Evolutionary conservation across 2,113 vertebrate species (phyloP).

Genomic region (Nerophis lumbriciformis): DNA sequence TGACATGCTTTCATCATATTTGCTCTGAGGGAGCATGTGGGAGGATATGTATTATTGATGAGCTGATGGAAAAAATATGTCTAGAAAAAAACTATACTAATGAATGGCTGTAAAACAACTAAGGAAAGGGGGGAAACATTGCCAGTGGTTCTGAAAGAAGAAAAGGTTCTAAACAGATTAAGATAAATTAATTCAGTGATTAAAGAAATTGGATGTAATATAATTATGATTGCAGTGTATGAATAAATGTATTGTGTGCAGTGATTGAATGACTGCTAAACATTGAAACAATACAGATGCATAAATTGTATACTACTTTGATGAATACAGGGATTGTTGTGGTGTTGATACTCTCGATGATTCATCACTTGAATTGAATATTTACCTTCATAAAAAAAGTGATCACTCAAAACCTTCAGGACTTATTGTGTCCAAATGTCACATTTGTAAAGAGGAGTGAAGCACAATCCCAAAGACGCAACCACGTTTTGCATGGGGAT

Average conservation of each 20-base stretch:
- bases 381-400: no score
- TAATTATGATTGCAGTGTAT: no score
- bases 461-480: not conserved
- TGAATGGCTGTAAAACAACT: not conserved
- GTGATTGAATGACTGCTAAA: not conserved
- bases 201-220: no score
- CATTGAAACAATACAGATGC: no score
- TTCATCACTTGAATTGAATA: no score
- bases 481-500: not conserved
- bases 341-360: no score
- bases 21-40: not conserved
- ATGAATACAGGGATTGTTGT: no score
- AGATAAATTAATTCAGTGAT: not conserved
- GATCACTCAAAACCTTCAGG: no score
- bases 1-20: not conserved
- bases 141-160: not conserved
- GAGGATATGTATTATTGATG: not conserved
- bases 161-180: not conserved
- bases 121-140: not conserved
- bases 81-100: not conserved
- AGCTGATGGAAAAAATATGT: not conserved
- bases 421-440: no score
- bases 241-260: not conserved
- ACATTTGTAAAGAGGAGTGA: no score
- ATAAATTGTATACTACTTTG: no score